phyloP scores from a whole-genome alignment of 2,888 invertebrate species.

The Argyra leucocephala region DNA sequence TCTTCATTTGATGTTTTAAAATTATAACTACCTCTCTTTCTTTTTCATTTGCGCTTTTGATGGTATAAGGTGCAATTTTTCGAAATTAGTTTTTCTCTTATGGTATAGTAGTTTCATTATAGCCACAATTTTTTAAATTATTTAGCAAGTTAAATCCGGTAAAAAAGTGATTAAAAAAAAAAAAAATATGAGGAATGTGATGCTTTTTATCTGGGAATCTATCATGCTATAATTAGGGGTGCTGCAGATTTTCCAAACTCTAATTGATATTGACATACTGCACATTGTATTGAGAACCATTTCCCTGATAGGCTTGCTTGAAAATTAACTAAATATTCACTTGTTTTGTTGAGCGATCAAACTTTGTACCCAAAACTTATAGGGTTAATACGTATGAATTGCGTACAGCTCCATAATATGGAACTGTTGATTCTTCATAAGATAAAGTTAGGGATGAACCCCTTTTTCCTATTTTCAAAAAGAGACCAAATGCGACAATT shows the following conservation, averaged over 20 bases:
- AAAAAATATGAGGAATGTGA: constrained; percentile 23
- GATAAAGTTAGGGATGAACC: no score
- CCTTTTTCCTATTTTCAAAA: no score
- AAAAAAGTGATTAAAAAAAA: constrained; percentile 27
- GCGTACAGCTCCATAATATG: constrained; percentile 32
- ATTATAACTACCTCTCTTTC: no score
- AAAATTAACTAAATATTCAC: constrained; percentile 22
- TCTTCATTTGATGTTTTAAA: no score
- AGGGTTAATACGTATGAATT: constrained; percentile 29
- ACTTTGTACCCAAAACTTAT: constrained; percentile 28
- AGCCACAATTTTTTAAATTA: constrained; percentile 22
- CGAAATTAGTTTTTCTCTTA: constrained; percentile 24
- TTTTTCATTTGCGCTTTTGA: no score
- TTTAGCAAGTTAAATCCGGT: constrained; percentile 22
- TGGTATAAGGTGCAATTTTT: constrained; percentile 21
- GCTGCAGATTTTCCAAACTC: constrained; percentile 22
- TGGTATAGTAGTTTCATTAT: constrained; percentile 26
- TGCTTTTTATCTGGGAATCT: constrained; percentile 20
- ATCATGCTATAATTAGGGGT: constrained; percentile 18
- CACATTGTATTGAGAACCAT: constrained; percentile 24
- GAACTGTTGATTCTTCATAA: constrained; percentile 30
- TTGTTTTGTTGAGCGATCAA: constrained; percentile 24
- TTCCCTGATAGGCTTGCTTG: no score
- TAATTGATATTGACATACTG: constrained; percentile 15
- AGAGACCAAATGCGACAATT: no score